Conservation (phyloP, 2,113 vertebrate genomes). For the Orcinus orca region DNA sequence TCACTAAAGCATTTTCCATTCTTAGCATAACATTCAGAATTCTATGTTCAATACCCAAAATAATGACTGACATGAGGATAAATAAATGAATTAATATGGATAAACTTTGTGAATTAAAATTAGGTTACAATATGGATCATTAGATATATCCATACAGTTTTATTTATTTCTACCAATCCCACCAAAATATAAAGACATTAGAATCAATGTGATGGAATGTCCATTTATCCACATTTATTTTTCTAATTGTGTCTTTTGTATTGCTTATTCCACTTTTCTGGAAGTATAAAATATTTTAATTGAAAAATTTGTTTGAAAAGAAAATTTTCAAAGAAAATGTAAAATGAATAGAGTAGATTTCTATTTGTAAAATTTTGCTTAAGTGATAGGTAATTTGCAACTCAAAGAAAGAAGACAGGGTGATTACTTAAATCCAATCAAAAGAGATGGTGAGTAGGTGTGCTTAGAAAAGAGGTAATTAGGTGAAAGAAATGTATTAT, state of each 20-base stretch:
- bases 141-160: neutral
- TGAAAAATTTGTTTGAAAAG: neutral
- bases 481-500: neutral
- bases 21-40: neutral
- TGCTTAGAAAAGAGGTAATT: neutral
- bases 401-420: neutral
- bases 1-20: neutral
- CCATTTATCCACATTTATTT: neutral
- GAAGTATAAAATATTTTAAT: neutral
- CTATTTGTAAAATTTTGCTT: neutral
- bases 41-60: neutral
- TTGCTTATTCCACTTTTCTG: neutral
- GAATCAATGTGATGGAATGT: neutral
- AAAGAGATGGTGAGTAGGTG: neutral
- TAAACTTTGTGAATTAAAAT: neutral
- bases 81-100: neutral
- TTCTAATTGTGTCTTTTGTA: neutral
- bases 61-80: neutral
- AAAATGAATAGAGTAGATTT: neutral
- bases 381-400: neutral
- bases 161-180: neutral
- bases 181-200: neutral
- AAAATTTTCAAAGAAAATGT: neutral
- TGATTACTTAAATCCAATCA: neutral
- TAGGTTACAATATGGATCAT: neutral